Conservation (phyloP, 53 echinoderm and acorn worm species). For the Astropecten irregularis region DNA sequence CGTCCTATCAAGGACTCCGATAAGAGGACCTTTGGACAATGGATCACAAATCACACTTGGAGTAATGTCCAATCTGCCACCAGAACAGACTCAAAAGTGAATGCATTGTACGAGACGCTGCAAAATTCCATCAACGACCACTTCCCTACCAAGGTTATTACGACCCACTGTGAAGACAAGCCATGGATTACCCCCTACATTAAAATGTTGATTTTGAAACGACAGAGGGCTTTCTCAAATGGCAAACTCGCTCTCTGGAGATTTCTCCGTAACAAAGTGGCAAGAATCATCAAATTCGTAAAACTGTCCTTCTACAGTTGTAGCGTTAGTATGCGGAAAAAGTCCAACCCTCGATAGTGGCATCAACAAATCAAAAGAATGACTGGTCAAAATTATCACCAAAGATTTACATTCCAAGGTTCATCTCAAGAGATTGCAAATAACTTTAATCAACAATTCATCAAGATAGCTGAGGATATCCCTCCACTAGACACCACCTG, state of each 20-base stretch:
- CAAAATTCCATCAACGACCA: background rate
- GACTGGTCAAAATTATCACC: background rate
- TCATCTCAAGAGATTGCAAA: background rate
- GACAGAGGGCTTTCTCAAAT: background rate
- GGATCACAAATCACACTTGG: conserved; percentile 7
- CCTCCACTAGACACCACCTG: background rate
- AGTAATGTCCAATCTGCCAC: background rate
- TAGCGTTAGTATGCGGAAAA: background rate
- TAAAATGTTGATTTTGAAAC: background rate
- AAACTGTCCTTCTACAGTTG: background rate
- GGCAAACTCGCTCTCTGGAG: background rate
- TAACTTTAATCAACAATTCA: background rate
- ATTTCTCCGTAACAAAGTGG: background rate
- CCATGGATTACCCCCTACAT: background rate
- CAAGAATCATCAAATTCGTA: background rate
- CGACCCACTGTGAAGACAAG: background rate
- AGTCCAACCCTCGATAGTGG: background rate
- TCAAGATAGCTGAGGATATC: background rate
- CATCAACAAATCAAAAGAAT: too few relatives aligned
- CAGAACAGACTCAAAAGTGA: background rate
- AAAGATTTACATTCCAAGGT: background rate
- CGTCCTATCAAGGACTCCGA: conserved; percentile 27
- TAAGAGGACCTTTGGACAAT: background rate
- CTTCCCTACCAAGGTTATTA: background rate
- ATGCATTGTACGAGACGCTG: background rate